Evolutionary conservation across 2,113 vertebrate genomes (phyloP).

Genomic region (Emydura subglobosa): DNA sequence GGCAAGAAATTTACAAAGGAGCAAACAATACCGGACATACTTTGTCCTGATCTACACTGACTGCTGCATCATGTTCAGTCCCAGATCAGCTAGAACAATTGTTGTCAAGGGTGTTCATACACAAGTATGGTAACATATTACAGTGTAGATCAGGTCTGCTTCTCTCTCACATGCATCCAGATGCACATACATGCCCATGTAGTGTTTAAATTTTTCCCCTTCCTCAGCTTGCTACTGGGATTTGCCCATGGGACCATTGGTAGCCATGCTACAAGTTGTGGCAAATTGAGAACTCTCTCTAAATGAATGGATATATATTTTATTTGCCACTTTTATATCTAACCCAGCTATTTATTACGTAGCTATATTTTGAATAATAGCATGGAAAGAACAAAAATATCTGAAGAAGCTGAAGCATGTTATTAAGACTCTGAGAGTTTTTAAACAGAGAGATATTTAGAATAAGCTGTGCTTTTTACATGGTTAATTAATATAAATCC

Average conservation of each 20-base stretch:
- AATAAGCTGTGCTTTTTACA: not conserved
- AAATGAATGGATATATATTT: not conserved
- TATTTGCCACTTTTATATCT: not conserved
- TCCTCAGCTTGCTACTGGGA: not conserved
- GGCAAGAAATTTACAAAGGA: not conserved
- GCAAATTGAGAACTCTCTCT: not conserved
- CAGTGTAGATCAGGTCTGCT: not conserved
- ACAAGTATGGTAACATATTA: not conserved
- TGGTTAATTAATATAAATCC: not conserved
- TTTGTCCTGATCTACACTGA: conserved; percentile 2
- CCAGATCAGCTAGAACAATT: not conserved
- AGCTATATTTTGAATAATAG: not conserved
- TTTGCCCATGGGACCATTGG: not conserved
- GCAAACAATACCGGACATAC: conserved; percentile 11
- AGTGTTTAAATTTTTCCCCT: not conserved
- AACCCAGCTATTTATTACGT: accelerated
- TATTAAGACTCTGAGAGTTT: not conserved
- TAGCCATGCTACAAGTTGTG: not conserved
- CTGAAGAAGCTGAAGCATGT: not conserved
- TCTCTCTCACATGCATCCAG: not conserved
- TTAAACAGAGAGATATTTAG: not conserved
- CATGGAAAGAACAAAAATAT: not conserved
- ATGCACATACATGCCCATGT: not conserved
- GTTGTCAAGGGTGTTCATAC: not conserved
- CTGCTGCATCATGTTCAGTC: not conserved